Conservation (phyloP, 2,113 vertebrate species). For the Onychostruthus taczanowskii region DNA sequence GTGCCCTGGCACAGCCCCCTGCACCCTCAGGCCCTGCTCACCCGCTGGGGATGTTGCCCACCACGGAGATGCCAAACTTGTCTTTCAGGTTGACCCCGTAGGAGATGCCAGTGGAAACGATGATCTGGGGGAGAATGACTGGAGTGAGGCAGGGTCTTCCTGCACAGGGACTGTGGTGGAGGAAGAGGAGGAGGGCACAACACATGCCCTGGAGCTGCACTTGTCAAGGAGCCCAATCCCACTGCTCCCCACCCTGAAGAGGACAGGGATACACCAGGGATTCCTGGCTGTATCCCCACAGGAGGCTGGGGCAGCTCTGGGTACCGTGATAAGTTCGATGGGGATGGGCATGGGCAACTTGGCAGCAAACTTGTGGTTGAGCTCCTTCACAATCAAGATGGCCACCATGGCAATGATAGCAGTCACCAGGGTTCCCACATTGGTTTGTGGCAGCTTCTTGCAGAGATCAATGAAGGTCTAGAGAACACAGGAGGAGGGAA, state of each 20-base stretch:
- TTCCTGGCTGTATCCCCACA: background rate
- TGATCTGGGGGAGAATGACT: slow-evolving; percentile 73
- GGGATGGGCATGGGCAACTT: slow-evolving; percentile 87
- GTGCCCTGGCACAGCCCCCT: background rate
- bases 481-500: background rate
- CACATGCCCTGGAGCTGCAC: background rate
- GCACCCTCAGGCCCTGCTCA: slow-evolving; percentile 30
- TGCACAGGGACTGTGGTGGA: background rate
- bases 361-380: slow-evolving; percentile 76
- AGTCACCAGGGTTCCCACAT: slow-evolving; percentile 78
- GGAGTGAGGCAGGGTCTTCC: background rate
- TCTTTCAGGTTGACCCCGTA: slow-evolving; percentile 67
- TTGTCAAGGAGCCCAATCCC: background rate
- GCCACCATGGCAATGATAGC: slow-evolving; percentile 77
- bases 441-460: slow-evolving; percentile 73
- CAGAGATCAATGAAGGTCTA: slow-evolving; percentile 84
- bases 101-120: slow-evolving; percentile 83
- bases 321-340: slow-evolving; percentile 87
- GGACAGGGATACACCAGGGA: background rate
- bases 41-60: slow-evolving; percentile 88
- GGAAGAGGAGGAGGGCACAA: background rate
- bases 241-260: background rate
- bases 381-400: slow-evolving; percentile 83
- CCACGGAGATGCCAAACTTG: slow-evolving; percentile 77
- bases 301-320: background rate